These are phyloP conservation scores for Phoebastria nigripes DNA, from an alignment of 2,797 vertebrate species.

Conservation along the genomic window DNA sequence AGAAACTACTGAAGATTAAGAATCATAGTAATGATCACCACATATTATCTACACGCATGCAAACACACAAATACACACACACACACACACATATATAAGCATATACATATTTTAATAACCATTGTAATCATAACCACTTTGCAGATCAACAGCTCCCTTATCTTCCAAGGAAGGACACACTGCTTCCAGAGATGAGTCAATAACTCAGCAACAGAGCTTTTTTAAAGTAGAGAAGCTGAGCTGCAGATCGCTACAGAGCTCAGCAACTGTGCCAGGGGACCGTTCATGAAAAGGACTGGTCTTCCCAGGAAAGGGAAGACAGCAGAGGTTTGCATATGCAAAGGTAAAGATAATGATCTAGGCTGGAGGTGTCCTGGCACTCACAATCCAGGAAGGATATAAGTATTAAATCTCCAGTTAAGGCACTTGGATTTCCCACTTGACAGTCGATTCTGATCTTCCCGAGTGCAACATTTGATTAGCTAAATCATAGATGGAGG, in stretches of 20 bases:
- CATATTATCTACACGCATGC: neutral
- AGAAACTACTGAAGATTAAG: neutral
- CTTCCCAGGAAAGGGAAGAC: neutral
- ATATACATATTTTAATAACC: neutral
- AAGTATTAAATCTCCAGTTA: neutral
- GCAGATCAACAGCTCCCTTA: neutral
- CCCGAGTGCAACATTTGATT: neutral
- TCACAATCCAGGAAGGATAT: neutral
- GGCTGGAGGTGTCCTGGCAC: neutral
- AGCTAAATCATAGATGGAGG: neutral
- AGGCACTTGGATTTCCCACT: neutral
- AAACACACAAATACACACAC: neutral
- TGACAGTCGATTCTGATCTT: neutral
- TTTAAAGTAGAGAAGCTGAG: neutral
- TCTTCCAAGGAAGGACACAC: neutral
- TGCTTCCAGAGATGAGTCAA: neutral
- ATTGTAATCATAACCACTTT: neutral
- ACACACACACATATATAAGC: neutral
- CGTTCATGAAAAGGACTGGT: neutral
- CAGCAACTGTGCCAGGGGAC: neutral
- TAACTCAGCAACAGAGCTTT: neutral
- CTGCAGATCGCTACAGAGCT: neutral
- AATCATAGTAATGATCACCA: neutral
- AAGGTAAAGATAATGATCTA: neutral
- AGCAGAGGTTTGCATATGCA: neutral